Evolutionary conservation across 2,888 invertebrate species (phyloP), one percentile per base, ranked within the genome.

Genomic region (Apoderus coryli): DNA sequence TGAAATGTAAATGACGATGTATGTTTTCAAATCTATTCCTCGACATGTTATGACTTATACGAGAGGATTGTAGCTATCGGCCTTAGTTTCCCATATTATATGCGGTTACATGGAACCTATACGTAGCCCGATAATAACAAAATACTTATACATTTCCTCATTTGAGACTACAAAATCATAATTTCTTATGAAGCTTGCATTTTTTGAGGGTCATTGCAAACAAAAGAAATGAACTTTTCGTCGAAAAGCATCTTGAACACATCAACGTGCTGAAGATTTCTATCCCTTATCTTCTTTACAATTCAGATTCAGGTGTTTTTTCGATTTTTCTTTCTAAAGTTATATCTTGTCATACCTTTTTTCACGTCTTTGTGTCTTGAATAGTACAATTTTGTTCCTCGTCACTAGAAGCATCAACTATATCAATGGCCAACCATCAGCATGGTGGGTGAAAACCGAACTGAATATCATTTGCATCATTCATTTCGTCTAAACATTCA

Each of bases 11-110:
- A 27, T 19, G 37, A 34, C 33, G 16, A 16, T 40, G 35, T 11
- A 43, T 37, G 14, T 10, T 15, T 33, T 42, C 32, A 37, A 43
- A 42, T 16, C 33, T 23, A 24, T 41, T 38, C 22, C 37, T 14
- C 5, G 37, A 35, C 16, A 38, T 33, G n/a, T 32, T 28, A 14
- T 42, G 40, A 12, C n/a, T n/a, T n/a, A n/a, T n/a, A n/a, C n/a
- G n/a, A n/a, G n/a, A n/a, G n/a, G n/a, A n/a, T n/a, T n/a, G n/a
- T n/a, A n/a, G n/a, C n/a, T n/a, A n/a, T n/a, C n/a, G n/a, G n/a
- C n/a, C n/a, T n/a, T n/a, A n/a, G n/a, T n/a, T n/a, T n/a, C n/a
- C n/a, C n/a, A n/a, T n/a, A n/a, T n/a, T n/a, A n/a, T n/a, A n/a
- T n/a, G n/a, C n/a, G n/a, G 27, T 35, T 4, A 42, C 36, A 3